phyloP scores from a whole-genome alignment of 2,797 vertebrate species.

The Anisognathus igniventris region DNA sequence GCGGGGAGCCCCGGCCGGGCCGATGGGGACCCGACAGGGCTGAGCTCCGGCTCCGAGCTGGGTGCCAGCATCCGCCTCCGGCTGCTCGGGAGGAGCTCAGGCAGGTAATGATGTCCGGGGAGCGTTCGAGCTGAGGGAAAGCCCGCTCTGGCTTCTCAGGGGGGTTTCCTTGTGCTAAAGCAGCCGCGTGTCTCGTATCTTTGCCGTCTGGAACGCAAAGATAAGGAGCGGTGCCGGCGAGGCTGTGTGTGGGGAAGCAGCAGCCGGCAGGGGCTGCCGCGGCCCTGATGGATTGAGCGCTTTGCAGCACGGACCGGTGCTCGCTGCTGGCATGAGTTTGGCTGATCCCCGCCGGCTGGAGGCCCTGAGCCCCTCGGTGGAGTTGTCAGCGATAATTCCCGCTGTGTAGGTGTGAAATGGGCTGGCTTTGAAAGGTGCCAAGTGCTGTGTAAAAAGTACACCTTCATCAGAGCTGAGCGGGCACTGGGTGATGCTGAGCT shows the following conservation, averaged over 20 bases:
- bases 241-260: neutral
- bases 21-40: neutral
- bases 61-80: neutral
- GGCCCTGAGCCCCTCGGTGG: neutral
- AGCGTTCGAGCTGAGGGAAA: neutral
- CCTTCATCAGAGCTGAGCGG: neutral
- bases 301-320: neutral
- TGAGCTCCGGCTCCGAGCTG: neutral
- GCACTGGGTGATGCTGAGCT: neutral
- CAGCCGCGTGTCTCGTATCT: neutral
- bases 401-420: neutral
- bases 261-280: neutral
- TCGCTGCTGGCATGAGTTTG: neutral
- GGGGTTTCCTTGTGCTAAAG: neutral
- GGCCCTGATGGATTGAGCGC: neutral
- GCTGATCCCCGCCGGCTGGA: neutral
- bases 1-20: neutral
- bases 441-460: neutral
- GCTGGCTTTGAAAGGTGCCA: neutral
- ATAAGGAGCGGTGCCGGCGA: neutral
- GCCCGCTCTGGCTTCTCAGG: neutral
- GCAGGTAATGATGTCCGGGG: slow-evolving; percentile 6
- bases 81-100: neutral
- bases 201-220: neutral
- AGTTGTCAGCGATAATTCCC: neutral